phyloP scores from a whole-genome alignment of 1,140 invertebrate genomes.

The Ips typographus region DNA sequence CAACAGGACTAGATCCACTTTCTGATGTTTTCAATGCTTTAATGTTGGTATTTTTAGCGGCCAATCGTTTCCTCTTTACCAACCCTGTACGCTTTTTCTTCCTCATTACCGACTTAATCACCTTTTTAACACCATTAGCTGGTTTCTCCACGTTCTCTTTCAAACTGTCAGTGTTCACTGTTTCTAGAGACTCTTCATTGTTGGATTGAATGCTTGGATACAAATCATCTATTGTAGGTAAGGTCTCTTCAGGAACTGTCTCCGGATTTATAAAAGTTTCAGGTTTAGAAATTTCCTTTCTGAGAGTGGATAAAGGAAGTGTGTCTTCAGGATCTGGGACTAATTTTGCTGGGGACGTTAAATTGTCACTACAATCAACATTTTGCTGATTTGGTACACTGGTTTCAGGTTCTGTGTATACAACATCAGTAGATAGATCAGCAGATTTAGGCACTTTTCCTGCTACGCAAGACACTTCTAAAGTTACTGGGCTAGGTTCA shows the following conservation, averaged over 20 bases:
- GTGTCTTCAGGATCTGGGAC: neutral
- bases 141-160: conserved; percentile 19
- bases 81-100: conserved; percentile 5
- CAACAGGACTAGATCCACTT: neutral
- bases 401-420: conserved; percentile 32
- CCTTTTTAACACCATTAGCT: neutral
- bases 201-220: neutral
- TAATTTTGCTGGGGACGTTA: neutral
- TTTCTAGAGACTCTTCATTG: conserved; percentile 7
- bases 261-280: conserved; percentile 49
- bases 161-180: conserved; percentile 22
- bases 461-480: neutral
- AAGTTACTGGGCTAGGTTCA: neutral
- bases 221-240: neutral
- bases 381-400: conserved; percentile 4
- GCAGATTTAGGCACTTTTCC: neutral
- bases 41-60: neutral
- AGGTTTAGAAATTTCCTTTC: neutral
- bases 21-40: neutral
- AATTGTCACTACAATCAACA: neutral
- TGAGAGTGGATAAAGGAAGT: neutral
- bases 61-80: neutral
- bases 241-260: conserved; percentile 15
- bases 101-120: neutral
- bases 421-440: conserved; percentile 10